Conservation (phyloP, 2,797 vertebrate species). For the Typhlichthys subterraneus region DNA sequence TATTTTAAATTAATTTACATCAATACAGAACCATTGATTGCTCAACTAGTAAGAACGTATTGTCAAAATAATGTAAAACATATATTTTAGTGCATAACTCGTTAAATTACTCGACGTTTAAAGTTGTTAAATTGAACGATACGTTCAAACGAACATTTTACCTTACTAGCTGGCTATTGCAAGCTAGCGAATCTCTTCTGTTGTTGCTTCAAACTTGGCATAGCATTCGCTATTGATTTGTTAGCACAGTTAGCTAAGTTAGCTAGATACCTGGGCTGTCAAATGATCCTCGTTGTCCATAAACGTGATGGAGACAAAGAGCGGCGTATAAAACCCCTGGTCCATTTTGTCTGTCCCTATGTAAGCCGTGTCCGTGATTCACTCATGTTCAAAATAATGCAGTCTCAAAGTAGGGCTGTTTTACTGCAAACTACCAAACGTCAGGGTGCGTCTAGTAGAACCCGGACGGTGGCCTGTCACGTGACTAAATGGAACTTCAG, state of each 20-base stretch:
- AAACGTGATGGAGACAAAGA: constrained; percentile 9
- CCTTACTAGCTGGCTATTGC: constrained; percentile 9
- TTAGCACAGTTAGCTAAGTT: constrained; percentile 40
- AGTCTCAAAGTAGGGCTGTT: constrained; percentile 22
- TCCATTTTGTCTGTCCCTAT: constrained; percentile 22
- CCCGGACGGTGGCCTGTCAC: constrained; percentile 72
- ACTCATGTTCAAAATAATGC: constrained; percentile 11
- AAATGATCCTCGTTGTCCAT: constrained; percentile 5
- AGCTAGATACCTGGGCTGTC: constrained; percentile 31
- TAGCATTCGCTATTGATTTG: constrained; percentile 51
- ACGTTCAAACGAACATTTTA: constrained; percentile 11
- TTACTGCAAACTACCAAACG: constrained; percentile 28
- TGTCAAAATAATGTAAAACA: neutral
- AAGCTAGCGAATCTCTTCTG: constrained; percentile 37
- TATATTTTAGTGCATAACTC: neutral
- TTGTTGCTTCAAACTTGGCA: constrained; percentile 67
- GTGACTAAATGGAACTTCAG: constrained; percentile 32
- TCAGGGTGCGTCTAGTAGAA: constrained; percentile 69
- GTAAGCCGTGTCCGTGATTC: constrained; percentile 9
- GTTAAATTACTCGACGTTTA: neutral
- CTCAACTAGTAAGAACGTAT: constrained; percentile 12
- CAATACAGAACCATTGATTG: constrained; percentile 1
- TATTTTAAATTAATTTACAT: constrained; percentile 11
- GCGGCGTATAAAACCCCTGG: neutral
- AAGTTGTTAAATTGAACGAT: neutral